These are phyloP conservation scores for Achatina immaculata DNA, from an alignment of 1,140 invertebrate species.

Conservation along the genomic window DNA sequence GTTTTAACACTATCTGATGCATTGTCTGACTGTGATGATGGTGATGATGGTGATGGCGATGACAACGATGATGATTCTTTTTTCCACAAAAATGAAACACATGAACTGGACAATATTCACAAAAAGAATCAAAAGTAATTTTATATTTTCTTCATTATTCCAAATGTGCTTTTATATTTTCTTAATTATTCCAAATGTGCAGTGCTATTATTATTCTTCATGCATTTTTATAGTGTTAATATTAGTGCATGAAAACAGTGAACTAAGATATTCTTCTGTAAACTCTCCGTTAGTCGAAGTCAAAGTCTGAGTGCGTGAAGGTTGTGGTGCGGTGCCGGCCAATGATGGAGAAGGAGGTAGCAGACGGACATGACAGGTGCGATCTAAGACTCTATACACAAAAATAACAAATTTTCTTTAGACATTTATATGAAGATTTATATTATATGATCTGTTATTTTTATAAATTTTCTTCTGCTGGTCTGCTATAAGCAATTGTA, in stretches of 20 bases:
- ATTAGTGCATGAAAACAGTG: background rate
- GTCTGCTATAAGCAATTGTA: background rate
- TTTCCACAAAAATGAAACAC: no score
- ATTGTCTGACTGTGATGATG: no score
- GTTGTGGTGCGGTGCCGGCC: constrained; percentile 93
- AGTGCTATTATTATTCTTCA: background rate
- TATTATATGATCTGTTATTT: no score
- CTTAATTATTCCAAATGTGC: background rate
- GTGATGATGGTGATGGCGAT: no score
- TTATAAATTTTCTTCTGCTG: background rate
- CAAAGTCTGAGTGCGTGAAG: constrained; percentile 82
- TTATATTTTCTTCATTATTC: no score
- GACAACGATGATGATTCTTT: no score
- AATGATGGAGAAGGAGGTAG: constrained; percentile 83
- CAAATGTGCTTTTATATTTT: background rate
- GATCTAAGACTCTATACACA: background rate
- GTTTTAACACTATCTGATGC: no score
- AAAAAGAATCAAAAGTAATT: no score
- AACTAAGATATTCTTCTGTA: background rate
- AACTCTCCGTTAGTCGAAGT: constrained; percentile 16
- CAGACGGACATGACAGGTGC: constrained; percentile 74
- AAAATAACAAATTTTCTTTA: constrained; percentile 17
- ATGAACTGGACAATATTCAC: no score
- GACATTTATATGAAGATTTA: no score
- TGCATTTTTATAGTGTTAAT: background rate